Conservation (phyloP, 2,888 invertebrate genomes). For the Dermolepida albohirtum region DNA sequence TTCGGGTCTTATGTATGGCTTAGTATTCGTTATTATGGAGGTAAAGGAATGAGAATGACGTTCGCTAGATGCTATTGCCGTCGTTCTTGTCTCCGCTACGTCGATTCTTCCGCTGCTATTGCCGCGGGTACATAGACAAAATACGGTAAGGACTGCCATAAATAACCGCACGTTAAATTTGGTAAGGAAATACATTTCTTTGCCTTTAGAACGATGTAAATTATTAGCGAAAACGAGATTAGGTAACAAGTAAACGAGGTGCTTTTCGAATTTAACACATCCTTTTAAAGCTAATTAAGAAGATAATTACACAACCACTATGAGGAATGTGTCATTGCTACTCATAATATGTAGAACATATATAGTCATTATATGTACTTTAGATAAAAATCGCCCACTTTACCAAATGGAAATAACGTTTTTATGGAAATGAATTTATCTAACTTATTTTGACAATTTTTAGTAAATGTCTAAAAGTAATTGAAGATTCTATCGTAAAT, state of each 20-base stretch:
- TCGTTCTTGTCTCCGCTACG: not conserved
- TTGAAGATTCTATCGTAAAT: no score
- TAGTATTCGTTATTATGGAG: conserved; percentile 40
- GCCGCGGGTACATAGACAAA: conserved; percentile 4
- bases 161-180: conserved; percentile 51
- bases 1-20: conserved; percentile 49
- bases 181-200: conserved; percentile 49
- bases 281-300: conserved; percentile 34
- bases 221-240: conserved; percentile 19
- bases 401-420: no score
- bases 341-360: no score
- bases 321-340: not conserved
- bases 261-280: conserved; percentile 30
- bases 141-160: conserved; percentile 46
- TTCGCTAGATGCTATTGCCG: conserved; percentile 17
- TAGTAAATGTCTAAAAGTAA: no score
- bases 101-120: conserved; percentile 7
- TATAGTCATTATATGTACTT: no score
- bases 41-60: conserved; percentile 25
- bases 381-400: no score
- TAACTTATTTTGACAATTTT: no score
- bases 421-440: no score
- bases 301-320: conserved; percentile 14
- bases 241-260: conserved; percentile 31
- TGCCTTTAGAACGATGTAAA: conserved; percentile 44